Evolutionary conservation across 2,113 vertebrate genomes (phyloP), one percentile per base, ranked within the genome.

Genomic region (Parus major): DNA sequence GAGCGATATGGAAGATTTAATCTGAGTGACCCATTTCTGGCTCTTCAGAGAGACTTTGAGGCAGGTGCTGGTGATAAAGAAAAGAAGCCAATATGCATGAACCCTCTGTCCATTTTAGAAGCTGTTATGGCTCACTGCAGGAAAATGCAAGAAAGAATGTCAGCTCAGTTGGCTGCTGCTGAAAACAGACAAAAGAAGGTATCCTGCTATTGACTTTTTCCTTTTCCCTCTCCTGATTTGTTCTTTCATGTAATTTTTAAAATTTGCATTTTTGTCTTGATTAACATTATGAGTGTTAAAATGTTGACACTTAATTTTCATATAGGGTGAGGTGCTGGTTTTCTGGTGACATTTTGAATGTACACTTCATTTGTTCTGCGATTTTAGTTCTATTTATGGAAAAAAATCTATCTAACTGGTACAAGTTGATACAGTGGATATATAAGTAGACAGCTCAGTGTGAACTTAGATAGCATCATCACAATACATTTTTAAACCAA

Each of bases 131-230:
- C 98, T 60, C 99, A 99, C 97, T 99, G 99, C 98, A 98, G 99
- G 93, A 99, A 99, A 98, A 99, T 99, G 99, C 99, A 99, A 95
- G 99, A 99, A 77, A 98, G 98, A 90, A 99, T 99, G 99, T 98
- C 99, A 3, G 97, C 99, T 28, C 99, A 99, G 97, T 98, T 99
- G 91, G 98, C 98, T 49, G 99, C 99, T 12, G 99, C 99, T 12
- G 99, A 99, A 97, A 98, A 98, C 97, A 98, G 98, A 79, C 99
- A 99, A 95, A 99, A 99, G 95, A 99, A 99, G 98, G 99, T 99
- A 98, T 69, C 33, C 27, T 66, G 97, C 36, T 66, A 50, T 12
- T 28, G 28, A 59, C 9, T 14, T 72, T 42, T 72, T 39, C 17
- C 18, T 83, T 89, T 85, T 66, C 7, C 7, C 10, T 63, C 29